Evolutionary conservation across 2,888 invertebrate genomes (phyloP), one percentile per base, ranked within the genome.

Genomic region (Ormyrus thymus): DNA sequence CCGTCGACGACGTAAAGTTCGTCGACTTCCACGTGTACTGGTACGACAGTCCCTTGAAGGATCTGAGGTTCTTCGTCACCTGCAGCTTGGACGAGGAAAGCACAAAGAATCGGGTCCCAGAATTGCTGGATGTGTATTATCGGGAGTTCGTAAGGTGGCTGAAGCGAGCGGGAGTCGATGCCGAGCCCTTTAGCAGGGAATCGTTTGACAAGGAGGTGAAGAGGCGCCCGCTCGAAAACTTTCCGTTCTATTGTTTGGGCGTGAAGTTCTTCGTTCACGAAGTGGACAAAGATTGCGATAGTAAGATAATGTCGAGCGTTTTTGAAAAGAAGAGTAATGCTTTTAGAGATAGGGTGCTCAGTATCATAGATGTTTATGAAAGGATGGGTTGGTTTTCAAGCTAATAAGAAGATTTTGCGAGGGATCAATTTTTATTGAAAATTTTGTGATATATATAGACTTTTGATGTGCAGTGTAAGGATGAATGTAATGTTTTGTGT

Each of bases 11-110:
- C 79, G 86, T 93, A 6, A 93, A 93, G 87, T 91, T 93, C 62
- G 90, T 93, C 0, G 93, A 93, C 83, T 92, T 93, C 76, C 93
- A 93, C 86, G 90, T 92, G 45, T 91, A 92, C 61, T 86, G 91
- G 11, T 92, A 92, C 77, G 88, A 91, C 51, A 92, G 92, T 4
- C 88, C 92, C 6, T 83, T 90, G 0, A 90, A 91, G 45, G 93
- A 93, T 84, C 83, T 93, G n/a, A 84, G 92, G 0, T 93, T 93
- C 81, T 91, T 93, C 69, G 76, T 93, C 9, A 91, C 92, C 46
- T 91, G 92, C 0, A 93, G 93, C 82, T 90, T 92, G 3, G 88
- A 90, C 4, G 88, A 89, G 6, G 82, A 85, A 0, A 88, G 92
- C 0, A 83, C 91, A 3, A 90, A 90, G 2, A 83, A 91, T 45